These are phyloP conservation scores for Melanotaenia parkinsoni DNA, from an alignment of 2,797 vertebrate genomes.

Conservation along the genomic window DNA sequence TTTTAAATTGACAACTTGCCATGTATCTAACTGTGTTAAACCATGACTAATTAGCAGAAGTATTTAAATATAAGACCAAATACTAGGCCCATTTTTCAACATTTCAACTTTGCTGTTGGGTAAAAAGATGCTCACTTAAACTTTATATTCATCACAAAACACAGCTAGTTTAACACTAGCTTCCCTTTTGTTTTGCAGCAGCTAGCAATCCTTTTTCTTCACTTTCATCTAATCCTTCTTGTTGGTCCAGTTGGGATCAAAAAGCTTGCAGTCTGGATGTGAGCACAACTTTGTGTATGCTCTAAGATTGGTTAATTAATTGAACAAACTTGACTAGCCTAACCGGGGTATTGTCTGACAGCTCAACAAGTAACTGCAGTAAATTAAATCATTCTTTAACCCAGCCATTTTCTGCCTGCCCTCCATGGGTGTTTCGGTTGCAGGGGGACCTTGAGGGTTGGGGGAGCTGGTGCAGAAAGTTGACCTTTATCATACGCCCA, in stretches of 20 bases:
- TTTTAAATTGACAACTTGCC: background rate
- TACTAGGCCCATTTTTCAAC: too few species aligned
- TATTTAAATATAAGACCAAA: background rate
- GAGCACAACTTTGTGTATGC: background rate
- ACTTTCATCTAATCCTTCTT: background rate
- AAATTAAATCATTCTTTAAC: constrained; percentile 12
- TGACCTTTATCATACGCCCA: constrained; percentile 65
- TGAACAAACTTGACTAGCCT: background rate
- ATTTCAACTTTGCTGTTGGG: background rate
- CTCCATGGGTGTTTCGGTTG: background rate
- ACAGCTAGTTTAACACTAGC: background rate
- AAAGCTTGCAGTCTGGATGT: background rate
- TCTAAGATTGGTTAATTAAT: background rate
- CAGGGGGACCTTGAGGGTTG: constrained; percentile 19
- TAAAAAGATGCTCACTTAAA: background rate
- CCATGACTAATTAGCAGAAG: background rate
- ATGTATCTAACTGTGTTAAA: background rate
- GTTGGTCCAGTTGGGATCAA: background rate
- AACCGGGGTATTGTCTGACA: background rate
- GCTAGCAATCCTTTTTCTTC: background rate
- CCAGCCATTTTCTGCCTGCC: background rate
- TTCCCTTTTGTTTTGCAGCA: background rate
- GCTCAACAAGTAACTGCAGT: constrained; percentile 13
- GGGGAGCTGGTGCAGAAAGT: constrained; percentile 64
- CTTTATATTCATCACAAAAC: background rate